A percentile compares a stretch with the other conserved stretches of the same genome.
phyloP scores from a whole-genome alignment of 2,888 invertebrate species.

The Heterodera filipjevi region DNA sequence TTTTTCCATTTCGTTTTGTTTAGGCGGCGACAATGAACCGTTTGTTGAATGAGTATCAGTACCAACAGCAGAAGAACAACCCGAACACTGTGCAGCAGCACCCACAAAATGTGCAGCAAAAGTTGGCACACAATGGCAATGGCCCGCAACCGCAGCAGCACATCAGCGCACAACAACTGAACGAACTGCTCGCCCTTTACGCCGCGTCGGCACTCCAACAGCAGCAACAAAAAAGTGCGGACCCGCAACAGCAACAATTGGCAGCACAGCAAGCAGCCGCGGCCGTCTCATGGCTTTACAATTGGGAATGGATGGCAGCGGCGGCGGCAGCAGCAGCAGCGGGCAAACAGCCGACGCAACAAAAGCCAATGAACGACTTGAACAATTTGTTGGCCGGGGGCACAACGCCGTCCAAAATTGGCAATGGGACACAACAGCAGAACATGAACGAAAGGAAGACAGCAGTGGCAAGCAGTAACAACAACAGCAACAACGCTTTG shows the following conservation, averaged over 20 bases:
- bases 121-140: neutral
- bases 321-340: neutral
- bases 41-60: neutral
- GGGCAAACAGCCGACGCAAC: constrained; percentile 13
- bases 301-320: constrained; percentile 24
- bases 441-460: neutral
- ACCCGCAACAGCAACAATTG: constrained; percentile 14
- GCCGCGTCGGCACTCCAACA: constrained; percentile 13
- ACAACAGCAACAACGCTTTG: neutral
- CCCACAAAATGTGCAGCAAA: constrained; percentile 1
- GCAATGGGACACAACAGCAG: neutral
- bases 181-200: constrained; percentile 14
- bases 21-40: constrained; percentile 24
- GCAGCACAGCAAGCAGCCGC: constrained; percentile 16
- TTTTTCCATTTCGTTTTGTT: constrained; percentile 1
- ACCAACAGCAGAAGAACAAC: neutral
- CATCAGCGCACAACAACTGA: neutral
- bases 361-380: constrained; percentile 12
- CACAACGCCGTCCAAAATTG: neutral
- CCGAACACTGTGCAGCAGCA: neutral
- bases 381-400: neutral
- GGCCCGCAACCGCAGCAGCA: constrained; percentile 14
- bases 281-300: constrained; percentile 19
- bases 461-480: neutral
- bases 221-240: constrained; percentile 11